Base-by-base conservation (phyloP, 92 coral and sea anemone species). In the Diadumene lineata region DNA sequence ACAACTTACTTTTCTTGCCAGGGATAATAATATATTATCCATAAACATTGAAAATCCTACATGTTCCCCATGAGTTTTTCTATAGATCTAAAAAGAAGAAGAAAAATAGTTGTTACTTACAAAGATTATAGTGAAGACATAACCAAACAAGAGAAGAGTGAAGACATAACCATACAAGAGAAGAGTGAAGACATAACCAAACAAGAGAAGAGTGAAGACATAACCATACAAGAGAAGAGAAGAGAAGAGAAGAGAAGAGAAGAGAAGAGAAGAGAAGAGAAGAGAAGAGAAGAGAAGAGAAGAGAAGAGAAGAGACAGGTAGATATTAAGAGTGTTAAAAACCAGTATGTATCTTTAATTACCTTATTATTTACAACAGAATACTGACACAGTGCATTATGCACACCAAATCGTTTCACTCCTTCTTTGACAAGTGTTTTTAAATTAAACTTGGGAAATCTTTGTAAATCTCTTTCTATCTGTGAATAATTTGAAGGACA, bases 31-130 rank as follows among this genome's bases (percentile, higher is more conserved):
- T 71, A 93, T 86, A 31, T 92, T 86, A 69, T 96, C 99, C 97
- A 88, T 91, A 71, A 96, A 96, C 90, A 89, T 90, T 29, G 99
- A 86, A 84, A 96, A 96, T 31, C 99, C 99, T 69, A 92, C 97
- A 89, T 96, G 99, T 75, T 96, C 78, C 10, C 99, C 99, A 80
- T 89, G 84, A 4, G 96, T 86, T 79, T 92, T 96, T 11, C 96
- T 87, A 61, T 92, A 96, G 51, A 96, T 86, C 98, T 94, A 28
- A 7, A 81, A 70, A 15, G 77, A 44, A 0, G n/a, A 53, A 17
- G 43, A 22, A 15, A 23, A 33, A n/a, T 7, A 75, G 30, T 30
- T 17, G n/a, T 46, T 11, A 44, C 21, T 19, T 69, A 31, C 26
- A 22, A 30, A 17, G 6, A 6, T 38, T 38, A 4, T 4, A 38